These are phyloP conservation scores for Puffinus mauretanicus DNA, from an alignment of 2,113 vertebrate genomes.

Conservation along the genomic window DNA sequence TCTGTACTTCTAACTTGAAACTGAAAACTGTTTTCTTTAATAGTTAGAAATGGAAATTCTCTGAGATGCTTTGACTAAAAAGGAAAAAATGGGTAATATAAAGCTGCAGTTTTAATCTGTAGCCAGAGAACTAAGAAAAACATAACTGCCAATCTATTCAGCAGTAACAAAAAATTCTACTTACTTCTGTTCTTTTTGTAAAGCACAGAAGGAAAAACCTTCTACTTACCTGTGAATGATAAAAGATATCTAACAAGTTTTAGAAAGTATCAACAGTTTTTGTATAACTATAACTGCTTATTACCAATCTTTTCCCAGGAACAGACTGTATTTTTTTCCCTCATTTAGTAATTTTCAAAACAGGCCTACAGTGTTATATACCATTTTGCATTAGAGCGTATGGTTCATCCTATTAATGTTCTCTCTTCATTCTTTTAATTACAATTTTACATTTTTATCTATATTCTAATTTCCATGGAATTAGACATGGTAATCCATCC, in stretches of 20 bases:
- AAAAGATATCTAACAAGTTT: not conserved
- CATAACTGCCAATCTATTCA: not conserved
- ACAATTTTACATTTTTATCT: conserved; percentile 10
- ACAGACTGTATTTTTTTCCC: not conserved
- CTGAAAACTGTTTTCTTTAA: not conserved
- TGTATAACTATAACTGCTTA: not conserved
- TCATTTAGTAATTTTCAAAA: not conserved
- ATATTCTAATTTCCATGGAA: conserved; percentile 16
- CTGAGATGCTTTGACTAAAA: not conserved
- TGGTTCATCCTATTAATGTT: not conserved
- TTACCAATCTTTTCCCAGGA: not conserved
- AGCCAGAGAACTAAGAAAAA: not conserved
- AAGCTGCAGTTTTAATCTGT: not conserved
- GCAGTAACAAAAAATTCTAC: not conserved
- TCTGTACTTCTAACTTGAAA: not conserved
- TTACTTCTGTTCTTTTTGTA: not conserved
- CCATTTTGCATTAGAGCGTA: not conserved
- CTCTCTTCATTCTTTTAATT: conserved; percentile 15
- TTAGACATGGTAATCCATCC: conserved; percentile 16
- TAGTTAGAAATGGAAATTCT: not conserved
- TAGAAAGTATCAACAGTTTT: not conserved
- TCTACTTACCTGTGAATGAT: not conserved
- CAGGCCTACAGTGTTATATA: not conserved
- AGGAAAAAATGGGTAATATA: not conserved
- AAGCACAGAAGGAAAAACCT: not conserved